A percentile compares a stretch with the other conserved stretches of the same genome.
phyloP scores from a whole-genome alignment of 2,797 vertebrate species.

The Monodelphis domestica region DNA sequence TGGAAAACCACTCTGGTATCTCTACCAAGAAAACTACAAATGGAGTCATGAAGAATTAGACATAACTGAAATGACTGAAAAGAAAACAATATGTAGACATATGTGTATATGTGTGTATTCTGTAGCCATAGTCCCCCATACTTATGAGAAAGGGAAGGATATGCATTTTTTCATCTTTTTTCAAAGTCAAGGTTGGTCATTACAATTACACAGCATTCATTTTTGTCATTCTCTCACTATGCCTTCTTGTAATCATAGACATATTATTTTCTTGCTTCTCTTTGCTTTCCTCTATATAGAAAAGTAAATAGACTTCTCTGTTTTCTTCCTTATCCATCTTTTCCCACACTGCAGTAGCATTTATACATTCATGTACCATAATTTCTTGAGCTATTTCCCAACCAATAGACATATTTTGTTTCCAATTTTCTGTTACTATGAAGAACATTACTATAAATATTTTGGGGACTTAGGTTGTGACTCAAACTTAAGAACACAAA shows the following conservation, averaged over 20 bases:
- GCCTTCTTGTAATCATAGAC: background rate
- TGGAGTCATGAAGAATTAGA: background rate
- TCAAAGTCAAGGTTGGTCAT: background rate
- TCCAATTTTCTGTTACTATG: background rate
- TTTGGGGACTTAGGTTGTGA: background rate
- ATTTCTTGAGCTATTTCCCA: background rate
- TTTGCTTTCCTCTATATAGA: background rate
- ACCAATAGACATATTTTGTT: background rate
- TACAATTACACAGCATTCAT: background rate
- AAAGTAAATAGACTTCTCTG: background rate
- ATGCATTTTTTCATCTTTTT: background rate
- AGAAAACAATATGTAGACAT: background rate
- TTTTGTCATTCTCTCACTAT: background rate
- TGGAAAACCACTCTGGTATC: background rate
- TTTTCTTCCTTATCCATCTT: background rate
- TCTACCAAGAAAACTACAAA: background rate
- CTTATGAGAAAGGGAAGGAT: background rate
- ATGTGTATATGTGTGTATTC: too few relatives aligned
- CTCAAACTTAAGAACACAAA: background rate
- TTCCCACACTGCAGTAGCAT: background rate
- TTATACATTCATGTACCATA: background rate
- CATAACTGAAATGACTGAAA: background rate
- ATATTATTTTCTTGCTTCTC: background rate
- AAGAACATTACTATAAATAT: background rate
- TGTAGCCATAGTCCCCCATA: background rate